Base-by-base conservation (phyloP, 1,140 invertebrate genomes). In the Teleogryllus occipitalis region DNA sequence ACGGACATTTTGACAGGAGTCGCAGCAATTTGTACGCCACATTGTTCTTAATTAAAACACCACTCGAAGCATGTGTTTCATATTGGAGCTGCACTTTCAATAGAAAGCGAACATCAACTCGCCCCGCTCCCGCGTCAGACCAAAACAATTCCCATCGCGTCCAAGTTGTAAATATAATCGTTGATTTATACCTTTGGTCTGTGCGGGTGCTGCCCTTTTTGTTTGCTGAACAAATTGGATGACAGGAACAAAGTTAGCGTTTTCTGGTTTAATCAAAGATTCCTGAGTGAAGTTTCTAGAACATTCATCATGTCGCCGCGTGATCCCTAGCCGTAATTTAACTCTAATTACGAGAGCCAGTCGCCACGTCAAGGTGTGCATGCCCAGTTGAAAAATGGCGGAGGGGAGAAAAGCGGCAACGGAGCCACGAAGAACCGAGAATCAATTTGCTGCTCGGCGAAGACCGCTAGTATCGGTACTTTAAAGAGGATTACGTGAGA, bases 191-290 rank as follows among this genome's bases (percentile, higher is more conserved):
- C 18, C 54, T 7, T 65, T 7, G 10, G 10, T 65, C 54, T 7
- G 2, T 65, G 54, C 10, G 0, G 18, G 2, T 65, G 54, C 10
- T 14, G 18, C 10, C 10, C 18, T 65, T 65, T 65, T 65, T 18
- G 54, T 65, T 14, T 65, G 54, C 54, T 7, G 54, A 65, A 65
- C 54, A 65, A 65, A 65, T 65, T 65, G 18, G 54, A 65, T 65
- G 54, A 65, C 54, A 65, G 54, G 54, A 65, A 65, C 54, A 65
- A 65, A 65, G 54, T 65, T 65, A 65, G 18, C 54, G 54, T 65
- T 65, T 65, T 65, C 54, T 65, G 54, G 54, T 65, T 65, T 65
- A 65, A 65, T 65, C 54, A 65, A 65, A 65, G 54, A 65, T 65
- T 65, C 54, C 18, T 65, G 54, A 65, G 54, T 65, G 54, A 65